Percentiles rank a stretch among this genome's conserved stretches.
These are phyloP conservation scores for Autographa gamma DNA, from an alignment of 2,888 invertebrate genomes.

Conservation along the genomic window DNA sequence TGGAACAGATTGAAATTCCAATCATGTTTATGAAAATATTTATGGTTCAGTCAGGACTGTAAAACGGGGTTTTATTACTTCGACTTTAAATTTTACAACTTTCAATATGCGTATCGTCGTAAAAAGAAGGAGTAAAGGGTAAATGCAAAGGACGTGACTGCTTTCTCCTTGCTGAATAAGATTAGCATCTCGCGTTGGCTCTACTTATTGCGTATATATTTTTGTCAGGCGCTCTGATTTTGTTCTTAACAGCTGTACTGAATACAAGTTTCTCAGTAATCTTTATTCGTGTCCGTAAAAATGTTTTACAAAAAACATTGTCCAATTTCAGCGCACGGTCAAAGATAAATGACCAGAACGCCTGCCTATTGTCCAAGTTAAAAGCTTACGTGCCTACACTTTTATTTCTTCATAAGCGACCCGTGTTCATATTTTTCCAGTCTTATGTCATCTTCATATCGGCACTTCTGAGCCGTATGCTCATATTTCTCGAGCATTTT, in stretches of 20 bases:
- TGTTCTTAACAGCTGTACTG: constrained; percentile 13
- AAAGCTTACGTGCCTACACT: constrained; percentile 12
- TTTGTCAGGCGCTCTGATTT: constrained; percentile 49
- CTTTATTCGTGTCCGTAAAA: background rate
- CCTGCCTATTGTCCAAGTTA: constrained; percentile 17
- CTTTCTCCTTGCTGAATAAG: constrained; percentile 45
- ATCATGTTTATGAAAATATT: constrained; percentile 58
- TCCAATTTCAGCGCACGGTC: background rate
- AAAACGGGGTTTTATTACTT: constrained; percentile 50
- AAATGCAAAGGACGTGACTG: constrained; percentile 46
- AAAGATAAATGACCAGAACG: constrained; percentile 16
- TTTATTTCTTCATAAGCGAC: background rate
- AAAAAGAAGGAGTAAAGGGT: constrained; percentile 47
- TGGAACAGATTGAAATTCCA: constrained; percentile 48
- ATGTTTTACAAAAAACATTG: background rate
- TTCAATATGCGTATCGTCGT: constrained; percentile 51
- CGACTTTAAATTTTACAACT: constrained; percentile 54
- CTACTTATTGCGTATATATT: constrained; percentile 53
- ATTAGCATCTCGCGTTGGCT: constrained; percentile 44
- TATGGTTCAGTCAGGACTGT: constrained; percentile 46
- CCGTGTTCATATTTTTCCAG: constrained; percentile 16
- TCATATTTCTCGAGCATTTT: constrained; percentile 42
- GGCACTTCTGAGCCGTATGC: constrained; percentile 9
- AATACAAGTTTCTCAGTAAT: constrained; percentile 11
- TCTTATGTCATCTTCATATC: constrained; percentile 32